Evolutionary conservation across 2,113 vertebrate genomes (phyloP), one percentile per base, ranked within the genome.

Genomic region (Rhea pennata): DNA sequence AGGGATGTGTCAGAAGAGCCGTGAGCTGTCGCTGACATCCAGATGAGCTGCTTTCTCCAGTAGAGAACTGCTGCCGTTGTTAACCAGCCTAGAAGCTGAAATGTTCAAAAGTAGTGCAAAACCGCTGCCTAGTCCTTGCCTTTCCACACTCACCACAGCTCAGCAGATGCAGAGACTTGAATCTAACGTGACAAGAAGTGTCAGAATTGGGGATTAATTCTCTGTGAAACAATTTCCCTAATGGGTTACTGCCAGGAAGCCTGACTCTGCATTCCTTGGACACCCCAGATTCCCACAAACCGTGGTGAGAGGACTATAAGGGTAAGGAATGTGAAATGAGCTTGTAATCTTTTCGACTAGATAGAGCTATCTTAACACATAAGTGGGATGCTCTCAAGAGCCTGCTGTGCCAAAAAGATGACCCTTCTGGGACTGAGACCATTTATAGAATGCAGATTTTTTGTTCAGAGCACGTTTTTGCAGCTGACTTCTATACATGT

Each of bases 51-150:
- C 9, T 71, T 91, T 69, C 65, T 87, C 89, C 74, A 14, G 64
- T 7, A 74, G 59, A 74, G 42, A 87, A 33, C 40, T 64, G 46
- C 54, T 87, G 21, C 78, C 80, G 67, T 83, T 81, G 89, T 67
- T 44, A 59, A 74, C 31, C 64, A 94, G 74, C 89, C 64, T 89
- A 93, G 91, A 96, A 94, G 87, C 66, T 59, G 85, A 83, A 83
- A 84, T 10, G 46, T 65, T 93, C 78, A 22, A 54, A 44, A 92
- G 71, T 86, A 87, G 46, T 91, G 59, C 51, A 74, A 95, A 61
- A 64, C 67, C 65, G 64, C 91, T 92, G 69, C 78, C 65, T 90
- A 22, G 21, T 70, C 31, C n/a, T 88, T 88, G 90, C 61, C 24
- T 93, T 93, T 90, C 82, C 75, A 53, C 0, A 1, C 61, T 67